These are phyloP conservation scores for Malaclemys terrapin DNA, from an alignment of 2,113 vertebrate species.

Conservation along the genomic window DNA sequence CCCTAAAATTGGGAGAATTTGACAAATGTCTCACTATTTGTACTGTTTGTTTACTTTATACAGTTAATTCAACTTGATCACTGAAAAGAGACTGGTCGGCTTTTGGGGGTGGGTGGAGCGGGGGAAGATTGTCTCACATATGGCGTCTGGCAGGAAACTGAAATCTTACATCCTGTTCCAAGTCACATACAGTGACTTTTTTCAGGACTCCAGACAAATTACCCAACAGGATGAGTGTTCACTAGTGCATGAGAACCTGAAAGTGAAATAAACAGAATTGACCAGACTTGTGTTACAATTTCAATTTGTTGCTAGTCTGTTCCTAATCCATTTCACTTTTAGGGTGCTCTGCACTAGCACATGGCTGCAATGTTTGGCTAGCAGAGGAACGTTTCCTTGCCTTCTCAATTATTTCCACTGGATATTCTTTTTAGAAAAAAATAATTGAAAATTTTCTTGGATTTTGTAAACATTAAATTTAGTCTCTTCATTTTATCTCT, in stretches of 20 bases:
- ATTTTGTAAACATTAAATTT: background rate
- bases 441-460: background rate
- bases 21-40: background rate
- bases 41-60: background rate
- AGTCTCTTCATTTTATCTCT: background rate
- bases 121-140: background rate
- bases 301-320: background rate
- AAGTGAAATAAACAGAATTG: background rate
- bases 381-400: background rate
- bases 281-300: background rate
- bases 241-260: background rate
- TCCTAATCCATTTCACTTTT: background rate
- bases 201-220: background rate
- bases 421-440: background rate
- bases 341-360: background rate
- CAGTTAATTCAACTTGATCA: background rate
- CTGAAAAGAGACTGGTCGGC: background rate
- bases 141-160: background rate
- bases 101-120: background rate
- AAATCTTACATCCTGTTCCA: background rate
- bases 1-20: background rate
- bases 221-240: constrained; percentile 1
- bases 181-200: background rate
- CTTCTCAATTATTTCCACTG: background rate
- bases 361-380: background rate